Evolutionary conservation across 1,140 invertebrate species (phyloP).

Genomic region (Parasteatoda tepidariorum): DNA sequence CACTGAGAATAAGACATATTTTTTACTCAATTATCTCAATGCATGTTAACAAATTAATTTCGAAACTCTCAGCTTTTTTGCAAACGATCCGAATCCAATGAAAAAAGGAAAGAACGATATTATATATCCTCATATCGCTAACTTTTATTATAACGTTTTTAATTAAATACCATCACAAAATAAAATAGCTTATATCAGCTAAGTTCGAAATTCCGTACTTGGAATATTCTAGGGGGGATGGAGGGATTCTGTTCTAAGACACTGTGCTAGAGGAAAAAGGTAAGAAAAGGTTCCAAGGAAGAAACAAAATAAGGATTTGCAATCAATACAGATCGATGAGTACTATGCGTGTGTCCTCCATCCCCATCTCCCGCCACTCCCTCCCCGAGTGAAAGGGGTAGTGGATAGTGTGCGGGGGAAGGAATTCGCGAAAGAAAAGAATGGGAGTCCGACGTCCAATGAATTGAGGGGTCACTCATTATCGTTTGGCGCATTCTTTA

Average conservation of each 20-base stretch:
- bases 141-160: too few species aligned
- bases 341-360: neutral
- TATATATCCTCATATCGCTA: too few species aligned
- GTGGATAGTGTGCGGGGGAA: neutral
- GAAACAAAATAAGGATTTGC: slow-evolving; percentile 43
- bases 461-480: slow-evolving; percentile 56
- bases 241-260: neutral
- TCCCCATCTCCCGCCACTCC: neutral
- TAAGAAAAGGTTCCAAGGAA: neutral
- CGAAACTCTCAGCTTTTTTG: too few species aligned
- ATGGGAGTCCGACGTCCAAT: slow-evolving; percentile 1
- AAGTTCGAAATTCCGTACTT: too few species aligned
- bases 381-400: neutral
- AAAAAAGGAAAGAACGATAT: too few species aligned
- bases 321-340: slow-evolving; percentile 51
- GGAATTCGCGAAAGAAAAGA: slow-evolving; percentile 15
- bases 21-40: too few species aligned
- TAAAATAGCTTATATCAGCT: too few species aligned
- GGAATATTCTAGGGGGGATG: too few species aligned
- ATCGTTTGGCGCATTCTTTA: slow-evolving; percentile 41
- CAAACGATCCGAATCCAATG: too few species aligned
- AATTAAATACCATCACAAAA: too few species aligned
- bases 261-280: neutral
- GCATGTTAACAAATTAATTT: too few species aligned
- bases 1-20: too few species aligned